Conservation (phyloP, 2,797 vertebrate genomes). For the Gymnocypris eckloni region DNA sequence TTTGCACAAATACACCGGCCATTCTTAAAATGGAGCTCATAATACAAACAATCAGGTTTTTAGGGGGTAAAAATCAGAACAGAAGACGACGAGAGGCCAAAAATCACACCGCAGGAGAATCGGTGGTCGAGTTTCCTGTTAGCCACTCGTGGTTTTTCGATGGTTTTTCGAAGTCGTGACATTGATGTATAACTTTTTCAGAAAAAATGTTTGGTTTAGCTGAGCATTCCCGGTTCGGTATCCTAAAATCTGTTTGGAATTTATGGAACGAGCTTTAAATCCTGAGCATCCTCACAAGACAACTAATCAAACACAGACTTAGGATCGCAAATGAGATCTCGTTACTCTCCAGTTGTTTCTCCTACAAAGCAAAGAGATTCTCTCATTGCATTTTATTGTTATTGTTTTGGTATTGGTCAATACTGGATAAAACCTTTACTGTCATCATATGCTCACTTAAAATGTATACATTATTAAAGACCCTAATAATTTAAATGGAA, state of each 20-base stretch:
- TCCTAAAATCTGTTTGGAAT: constrained; percentile 80
- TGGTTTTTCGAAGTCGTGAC: constrained; percentile 70
- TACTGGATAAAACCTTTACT: not conserved
- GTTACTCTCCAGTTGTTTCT: not conserved
- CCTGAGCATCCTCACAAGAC: constrained; percentile 78
- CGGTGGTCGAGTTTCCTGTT: constrained; percentile 67
- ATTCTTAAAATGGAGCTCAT: constrained; percentile 66
- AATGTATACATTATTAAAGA: not conserved
- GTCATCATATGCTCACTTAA: not conserved
- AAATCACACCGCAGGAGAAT: constrained; percentile 65
- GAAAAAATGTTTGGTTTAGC: constrained; percentile 22
- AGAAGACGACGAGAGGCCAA: constrained; percentile 69
- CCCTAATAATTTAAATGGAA: not conserved
- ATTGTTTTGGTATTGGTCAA: not conserved
- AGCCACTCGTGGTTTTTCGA: constrained; percentile 70
- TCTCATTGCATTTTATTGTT: not conserved
- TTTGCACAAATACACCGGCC: constrained; percentile 65
- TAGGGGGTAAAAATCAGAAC: constrained; percentile 67
- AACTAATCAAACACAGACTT: constrained; percentile 77
- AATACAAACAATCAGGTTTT: constrained; percentile 70
- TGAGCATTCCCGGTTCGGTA: constrained; percentile 73
- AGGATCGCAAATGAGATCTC: not conserved
- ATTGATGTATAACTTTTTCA: constrained; percentile 68
- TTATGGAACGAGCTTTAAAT: constrained; percentile 79
- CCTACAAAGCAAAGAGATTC: not conserved